Conservation (phyloP, 2,113 vertebrate species). For the Glareola pratincola region DNA sequence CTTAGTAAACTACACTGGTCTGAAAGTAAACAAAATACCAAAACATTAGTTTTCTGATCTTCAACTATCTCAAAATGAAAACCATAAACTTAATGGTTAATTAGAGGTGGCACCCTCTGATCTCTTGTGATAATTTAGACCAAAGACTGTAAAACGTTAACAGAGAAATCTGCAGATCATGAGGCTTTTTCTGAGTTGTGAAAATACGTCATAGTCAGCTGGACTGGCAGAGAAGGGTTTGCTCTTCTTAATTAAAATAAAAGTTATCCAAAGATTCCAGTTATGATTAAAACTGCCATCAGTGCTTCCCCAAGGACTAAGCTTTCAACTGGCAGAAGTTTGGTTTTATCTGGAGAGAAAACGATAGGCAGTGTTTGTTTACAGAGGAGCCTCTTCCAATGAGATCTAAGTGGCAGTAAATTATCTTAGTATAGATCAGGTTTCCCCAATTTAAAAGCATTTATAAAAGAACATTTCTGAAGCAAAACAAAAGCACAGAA, state of each 20-base stretch:
- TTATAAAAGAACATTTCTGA: neutral
- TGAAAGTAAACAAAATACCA: neutral
- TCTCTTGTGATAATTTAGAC: neutral
- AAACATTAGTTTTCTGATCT: neutral
- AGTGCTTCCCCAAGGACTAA: conserved; percentile 70
- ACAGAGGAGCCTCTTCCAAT: neutral
- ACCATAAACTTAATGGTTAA: neutral
- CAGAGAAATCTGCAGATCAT: conserved; percentile 10
- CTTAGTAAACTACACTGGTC: neutral
- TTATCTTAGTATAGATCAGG: neutral
- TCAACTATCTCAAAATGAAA: neutral
- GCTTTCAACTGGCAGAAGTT: conserved; percentile 68
- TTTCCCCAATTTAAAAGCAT: neutral
- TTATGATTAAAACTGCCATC: conserved; percentile 70
- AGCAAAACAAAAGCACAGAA: neutral
- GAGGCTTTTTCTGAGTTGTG: conserved; percentile 78
- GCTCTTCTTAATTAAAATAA: conserved; percentile 73
- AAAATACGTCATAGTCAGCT: conserved; percentile 78
- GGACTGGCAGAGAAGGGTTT: conserved; percentile 70
- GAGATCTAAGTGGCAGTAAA: neutral
- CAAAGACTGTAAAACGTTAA: neutral
- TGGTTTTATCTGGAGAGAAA: conserved; percentile 35
- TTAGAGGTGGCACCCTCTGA: neutral
- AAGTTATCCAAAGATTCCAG: conserved; percentile 72
- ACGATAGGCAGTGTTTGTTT: neutral